Evolutionary conservation across 2,113 vertebrate species (phyloP).

Genomic region (Cryptoleucopteryx plumbea): DNA sequence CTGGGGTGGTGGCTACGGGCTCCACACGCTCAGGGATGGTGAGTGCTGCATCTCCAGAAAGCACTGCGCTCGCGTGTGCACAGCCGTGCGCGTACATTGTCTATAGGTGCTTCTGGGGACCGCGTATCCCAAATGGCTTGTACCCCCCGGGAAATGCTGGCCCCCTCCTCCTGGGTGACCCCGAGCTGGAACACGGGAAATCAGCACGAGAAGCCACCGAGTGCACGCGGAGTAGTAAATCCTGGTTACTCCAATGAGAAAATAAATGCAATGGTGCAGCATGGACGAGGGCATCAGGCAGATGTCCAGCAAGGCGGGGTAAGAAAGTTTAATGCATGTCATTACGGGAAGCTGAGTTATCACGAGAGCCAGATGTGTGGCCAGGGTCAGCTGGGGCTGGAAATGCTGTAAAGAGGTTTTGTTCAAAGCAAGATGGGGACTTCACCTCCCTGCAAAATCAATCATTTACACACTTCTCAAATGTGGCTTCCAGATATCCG

Average conservation of each 20-base stretch:
- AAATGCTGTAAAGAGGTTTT: neutral
- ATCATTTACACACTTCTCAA: neutral
- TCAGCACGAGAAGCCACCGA: neutral
- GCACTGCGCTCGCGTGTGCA: fast-evolving
- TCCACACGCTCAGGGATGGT: fast-evolving
- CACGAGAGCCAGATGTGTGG: neutral
- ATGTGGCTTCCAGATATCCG: neutral
- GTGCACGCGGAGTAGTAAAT: neutral
- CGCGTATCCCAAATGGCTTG: neutral
- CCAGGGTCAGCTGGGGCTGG: neutral
- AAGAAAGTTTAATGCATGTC: neutral
- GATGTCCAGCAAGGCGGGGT: neutral
- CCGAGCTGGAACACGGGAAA: neutral
- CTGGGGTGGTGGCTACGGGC: neutral
- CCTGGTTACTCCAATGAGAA: neutral
- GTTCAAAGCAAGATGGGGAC: neutral
- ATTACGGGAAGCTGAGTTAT: neutral
- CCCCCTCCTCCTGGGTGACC: neutral
- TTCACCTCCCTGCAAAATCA: neutral
- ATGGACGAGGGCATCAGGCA: neutral
- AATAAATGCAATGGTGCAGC: neutral
- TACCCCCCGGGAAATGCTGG: neutral
- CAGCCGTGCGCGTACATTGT: fast-evolving
- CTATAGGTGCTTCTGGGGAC: neutral
- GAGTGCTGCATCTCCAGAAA: neutral